A percentile compares a stretch with the other conserved stretches of the same genome.
These are phyloP conservation scores for Indicator indicator DNA, from an alignment of 2,113 vertebrate genomes.

Conservation along the genomic window DNA sequence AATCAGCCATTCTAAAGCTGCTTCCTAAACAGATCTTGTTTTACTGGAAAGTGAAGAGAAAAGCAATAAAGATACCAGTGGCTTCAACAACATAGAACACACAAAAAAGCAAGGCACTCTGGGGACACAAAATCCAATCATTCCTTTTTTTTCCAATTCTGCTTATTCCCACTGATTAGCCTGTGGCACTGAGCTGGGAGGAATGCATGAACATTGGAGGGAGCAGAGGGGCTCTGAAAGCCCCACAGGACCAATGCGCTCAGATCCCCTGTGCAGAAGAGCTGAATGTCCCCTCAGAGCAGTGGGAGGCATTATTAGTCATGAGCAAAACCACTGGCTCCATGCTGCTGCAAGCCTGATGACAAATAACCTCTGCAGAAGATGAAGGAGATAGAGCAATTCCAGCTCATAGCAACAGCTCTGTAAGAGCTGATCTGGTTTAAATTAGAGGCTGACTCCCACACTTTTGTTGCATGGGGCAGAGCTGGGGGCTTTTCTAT, in stretches of 20 bases:
- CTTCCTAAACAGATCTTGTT: conserved; percentile 18
- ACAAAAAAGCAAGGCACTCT: not conserved
- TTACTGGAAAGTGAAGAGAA: conserved; percentile 20
- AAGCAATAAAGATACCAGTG: not conserved
- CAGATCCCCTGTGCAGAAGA: not conserved
- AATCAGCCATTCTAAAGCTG: not conserved
- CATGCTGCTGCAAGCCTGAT: not conserved
- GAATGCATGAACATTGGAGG: not conserved
- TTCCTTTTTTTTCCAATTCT: not conserved
- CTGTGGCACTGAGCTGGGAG: not conserved
- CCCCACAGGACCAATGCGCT: fast-evolving
- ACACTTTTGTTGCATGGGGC: not conserved
- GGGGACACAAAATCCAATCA: not conserved
- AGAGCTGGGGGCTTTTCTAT: not conserved
- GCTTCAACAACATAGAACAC: not conserved
- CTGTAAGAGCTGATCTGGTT: not conserved
- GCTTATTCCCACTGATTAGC: not conserved
- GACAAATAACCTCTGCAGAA: conserved; percentile 24
- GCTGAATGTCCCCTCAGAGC: not conserved
- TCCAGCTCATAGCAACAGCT: conserved; percentile 9
- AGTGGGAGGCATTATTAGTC: not conserved
- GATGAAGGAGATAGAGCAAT: not conserved
- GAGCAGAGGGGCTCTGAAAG: not conserved
- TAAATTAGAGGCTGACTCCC: not conserved
- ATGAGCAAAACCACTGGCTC: conserved; percentile 5